Evolutionary conservation across 1,140 invertebrate species (phyloP).

Genomic region (Nasonia giraulti): DNA sequence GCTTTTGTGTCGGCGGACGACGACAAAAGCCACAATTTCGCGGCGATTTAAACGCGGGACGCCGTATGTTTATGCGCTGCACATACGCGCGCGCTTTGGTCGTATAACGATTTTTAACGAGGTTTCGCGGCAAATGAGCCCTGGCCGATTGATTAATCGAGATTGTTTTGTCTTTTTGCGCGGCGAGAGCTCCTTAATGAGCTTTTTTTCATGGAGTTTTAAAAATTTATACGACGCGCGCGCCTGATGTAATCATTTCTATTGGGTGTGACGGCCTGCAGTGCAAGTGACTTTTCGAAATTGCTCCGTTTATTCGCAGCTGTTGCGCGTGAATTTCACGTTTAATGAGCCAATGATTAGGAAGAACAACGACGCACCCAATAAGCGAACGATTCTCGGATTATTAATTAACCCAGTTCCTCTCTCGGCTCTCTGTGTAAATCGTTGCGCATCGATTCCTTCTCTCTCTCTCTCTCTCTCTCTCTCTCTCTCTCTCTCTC

Average conservation of each 20-base stretch:
- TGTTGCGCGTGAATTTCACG: no score
- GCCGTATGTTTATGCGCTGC: not conserved
- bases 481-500: no score
- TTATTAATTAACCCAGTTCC: not conserved
- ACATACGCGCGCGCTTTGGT: not conserved
- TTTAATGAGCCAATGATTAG: no score
- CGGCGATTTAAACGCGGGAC: not conserved
- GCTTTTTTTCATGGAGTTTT: no score
- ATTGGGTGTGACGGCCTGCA: no score
- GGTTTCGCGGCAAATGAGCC: not conserved
- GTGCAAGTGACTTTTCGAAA: no score
- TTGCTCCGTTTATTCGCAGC: no score
- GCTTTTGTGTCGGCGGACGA: not conserved
- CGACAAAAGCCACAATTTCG: slow-evolving; percentile 18
- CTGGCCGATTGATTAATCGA: not conserved
- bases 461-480: no score
- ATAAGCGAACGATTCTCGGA: not conserved
- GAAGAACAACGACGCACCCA: no score
- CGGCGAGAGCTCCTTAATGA: not conserved
- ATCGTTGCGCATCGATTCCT: not conserved
- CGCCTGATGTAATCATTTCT: no score
- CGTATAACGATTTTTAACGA: not conserved
- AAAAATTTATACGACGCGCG: no score
- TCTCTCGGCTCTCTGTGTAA: not conserved
- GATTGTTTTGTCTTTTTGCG: not conserved